Evolutionary conservation across 2,797 vertebrate genomes (phyloP).

Genomic region (Sebastes taczanowskii): DNA sequence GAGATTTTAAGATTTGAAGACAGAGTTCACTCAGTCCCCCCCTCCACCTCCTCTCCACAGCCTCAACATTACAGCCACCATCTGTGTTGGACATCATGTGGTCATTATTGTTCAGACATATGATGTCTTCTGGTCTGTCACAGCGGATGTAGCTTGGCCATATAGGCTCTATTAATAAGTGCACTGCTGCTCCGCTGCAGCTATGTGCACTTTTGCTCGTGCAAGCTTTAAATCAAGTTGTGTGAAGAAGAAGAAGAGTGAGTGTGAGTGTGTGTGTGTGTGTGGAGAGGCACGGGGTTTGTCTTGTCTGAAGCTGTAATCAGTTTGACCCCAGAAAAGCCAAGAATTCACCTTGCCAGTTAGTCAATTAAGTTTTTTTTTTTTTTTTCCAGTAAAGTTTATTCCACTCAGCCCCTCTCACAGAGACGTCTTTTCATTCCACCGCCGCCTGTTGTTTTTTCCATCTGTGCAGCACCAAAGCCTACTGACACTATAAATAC

Average conservation of each 20-base stretch:
- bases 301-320: slow-evolving; percentile 17
- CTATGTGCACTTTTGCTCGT: background rate
- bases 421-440: slow-evolving; percentile 80
- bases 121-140: slow-evolving; percentile 54
- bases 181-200: background rate
- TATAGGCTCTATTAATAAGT: slow-evolving; percentile 50
- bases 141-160: slow-evolving; percentile 57
- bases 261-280: too few species aligned
- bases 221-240: slow-evolving; percentile 7
- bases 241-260: background rate
- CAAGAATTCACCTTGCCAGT: slow-evolving; percentile 39
- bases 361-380: slow-evolving; percentile 53
- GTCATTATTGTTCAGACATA: slow-evolving; percentile 66
- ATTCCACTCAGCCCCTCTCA: slow-evolving; percentile 63
- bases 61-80: slow-evolving; percentile 52
- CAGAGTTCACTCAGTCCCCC: too few species aligned
- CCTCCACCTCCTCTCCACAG: too few species aligned
- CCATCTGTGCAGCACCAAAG: slow-evolving; percentile 66
- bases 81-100: slow-evolving; percentile 77
- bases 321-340: slow-evolving; percentile 14
- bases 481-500: slow-evolving; percentile 52
- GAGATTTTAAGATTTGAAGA: background rate
- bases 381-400: slow-evolving; percentile 60
- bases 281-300: background rate
- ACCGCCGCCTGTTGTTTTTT: slow-evolving; percentile 76